These are phyloP conservation scores for Melierax canorus DNA, from an alignment of 2,113 vertebrate species.

Conservation along the genomic window DNA sequence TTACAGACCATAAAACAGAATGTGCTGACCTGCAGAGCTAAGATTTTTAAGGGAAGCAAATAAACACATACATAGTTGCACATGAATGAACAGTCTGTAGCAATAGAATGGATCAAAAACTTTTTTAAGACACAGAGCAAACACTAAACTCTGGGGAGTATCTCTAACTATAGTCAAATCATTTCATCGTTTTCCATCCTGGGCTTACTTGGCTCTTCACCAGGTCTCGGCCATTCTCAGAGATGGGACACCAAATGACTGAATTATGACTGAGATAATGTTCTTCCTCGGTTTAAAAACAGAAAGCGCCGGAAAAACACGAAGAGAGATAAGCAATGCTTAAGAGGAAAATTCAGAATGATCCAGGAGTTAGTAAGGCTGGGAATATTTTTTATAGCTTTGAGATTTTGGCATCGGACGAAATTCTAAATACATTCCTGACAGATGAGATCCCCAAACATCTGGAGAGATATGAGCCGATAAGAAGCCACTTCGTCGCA, in stretches of 20 bases:
- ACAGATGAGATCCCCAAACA: slow-evolving; percentile 38
- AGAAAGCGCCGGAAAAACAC: not conserved
- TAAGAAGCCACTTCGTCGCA: not conserved
- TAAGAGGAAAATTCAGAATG: not conserved
- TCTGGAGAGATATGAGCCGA: slow-evolving; percentile 18
- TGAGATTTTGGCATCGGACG: not conserved
- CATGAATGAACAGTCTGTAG: slow-evolving; percentile 8
- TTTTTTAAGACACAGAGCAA: not conserved
- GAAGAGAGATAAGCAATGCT: not conserved
- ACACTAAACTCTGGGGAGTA: not conserved
- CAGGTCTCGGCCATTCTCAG: not conserved
- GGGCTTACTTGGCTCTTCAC: not conserved
- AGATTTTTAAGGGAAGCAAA: not conserved
- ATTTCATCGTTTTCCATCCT: not conserved
- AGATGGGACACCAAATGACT: not conserved
- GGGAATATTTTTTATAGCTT: slow-evolving; percentile 23
- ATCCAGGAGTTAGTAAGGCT: not conserved
- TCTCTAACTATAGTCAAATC: not conserved
- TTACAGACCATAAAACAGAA: not conserved
- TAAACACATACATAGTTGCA: not conserved
- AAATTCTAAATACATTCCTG: slow-evolving; percentile 35
- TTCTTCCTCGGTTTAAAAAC: not conserved
- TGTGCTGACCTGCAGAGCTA: not conserved
- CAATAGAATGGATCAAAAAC: not conserved
- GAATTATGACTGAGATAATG: not conserved